These are phyloP conservation scores for Cnemophilus loriae DNA, from an alignment of 2,113 vertebrate genomes.

Conservation along the genomic window DNA sequence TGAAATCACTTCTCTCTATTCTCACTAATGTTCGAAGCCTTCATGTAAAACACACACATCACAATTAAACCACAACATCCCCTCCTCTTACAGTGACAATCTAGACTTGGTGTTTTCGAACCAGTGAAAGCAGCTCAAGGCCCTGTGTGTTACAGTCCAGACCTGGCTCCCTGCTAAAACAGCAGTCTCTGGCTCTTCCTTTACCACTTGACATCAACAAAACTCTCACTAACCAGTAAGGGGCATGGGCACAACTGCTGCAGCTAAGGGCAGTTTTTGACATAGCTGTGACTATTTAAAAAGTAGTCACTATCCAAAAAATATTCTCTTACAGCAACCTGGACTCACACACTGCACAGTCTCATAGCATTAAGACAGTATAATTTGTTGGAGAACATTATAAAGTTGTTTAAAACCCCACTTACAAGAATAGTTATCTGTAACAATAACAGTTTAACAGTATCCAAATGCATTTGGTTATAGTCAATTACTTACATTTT, in stretches of 20 bases:
- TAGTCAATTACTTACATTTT: neutral
- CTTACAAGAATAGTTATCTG: neutral
- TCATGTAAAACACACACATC: fast-evolving
- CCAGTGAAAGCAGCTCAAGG: neutral
- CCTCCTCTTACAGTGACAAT: neutral
- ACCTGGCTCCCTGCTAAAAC: neutral
- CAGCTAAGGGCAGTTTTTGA: neutral
- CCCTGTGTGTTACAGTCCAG: neutral
- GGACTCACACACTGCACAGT: no score
- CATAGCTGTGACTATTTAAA: neutral
- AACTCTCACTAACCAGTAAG: neutral
- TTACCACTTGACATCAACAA: neutral
- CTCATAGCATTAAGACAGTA: neutral
- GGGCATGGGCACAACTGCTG: neutral
- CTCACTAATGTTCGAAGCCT: neutral
- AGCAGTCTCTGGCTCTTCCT: neutral
- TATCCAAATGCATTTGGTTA: neutral
- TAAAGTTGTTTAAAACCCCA: neutral
- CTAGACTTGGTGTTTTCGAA: neutral
- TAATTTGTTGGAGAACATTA: neutral
- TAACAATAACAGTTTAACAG: neutral
- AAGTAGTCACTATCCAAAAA: neutral
- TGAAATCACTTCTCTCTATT: neutral
- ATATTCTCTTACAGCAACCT: neutral
- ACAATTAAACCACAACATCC: neutral